Base-by-base conservation (phyloP, 2,797 vertebrate genomes). In the Phylloscopus collybita region DNA sequence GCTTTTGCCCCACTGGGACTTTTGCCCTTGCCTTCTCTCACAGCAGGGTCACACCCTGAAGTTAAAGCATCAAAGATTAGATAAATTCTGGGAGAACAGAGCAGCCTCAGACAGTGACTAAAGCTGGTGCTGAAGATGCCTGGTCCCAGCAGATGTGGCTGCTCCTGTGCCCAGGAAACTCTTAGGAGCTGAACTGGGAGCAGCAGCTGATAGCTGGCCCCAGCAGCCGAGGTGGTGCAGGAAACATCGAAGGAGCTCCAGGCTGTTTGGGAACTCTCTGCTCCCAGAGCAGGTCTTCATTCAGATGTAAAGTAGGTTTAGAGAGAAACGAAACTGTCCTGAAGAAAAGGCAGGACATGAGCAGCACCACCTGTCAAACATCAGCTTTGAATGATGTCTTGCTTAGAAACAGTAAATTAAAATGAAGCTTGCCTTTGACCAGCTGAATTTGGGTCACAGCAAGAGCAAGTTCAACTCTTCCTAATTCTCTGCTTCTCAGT, bases 201-300 rank as follows among this genome's bases (percentile, higher is more conserved):
- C 47, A 75, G 49, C 16, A 80, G 45, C 62, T 51, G 47, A 54
- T 32, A 40, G n/a, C 44, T 29, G 40, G 15, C 11, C 38, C 56
- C 0, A 0, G 56, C 49, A 81, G 53, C 50, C 0, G 0, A 18
- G 40, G 25, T 36, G n/a, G 14, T 54, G 13, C 44, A 78, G 12
- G 60, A 80, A 54, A 56, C 2, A 11, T 16, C 53, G 38, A 9
- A 42, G 51, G 50, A 90, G 19, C 30, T 78, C 44, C 27, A 30
- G 38, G 59, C 14, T 78, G 8, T 53, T 47, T 72, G 34, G 34
- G 65, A 71, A 16, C 44, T 91, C 47, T 45, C n/a, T 7, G 1
- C 26, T 57, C 9, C 50, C 23, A 56, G 29, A 75, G 19, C 16
- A 80, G 36, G 10, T 54, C 47, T 65, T 69, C 59, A 81, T 21